A percentile compares a stretch with the other conserved stretches of the same genome.
Evolutionary conservation across 1,140 invertebrate species (phyloP).

Genomic region (Brachionus rotundiformis): DNA sequence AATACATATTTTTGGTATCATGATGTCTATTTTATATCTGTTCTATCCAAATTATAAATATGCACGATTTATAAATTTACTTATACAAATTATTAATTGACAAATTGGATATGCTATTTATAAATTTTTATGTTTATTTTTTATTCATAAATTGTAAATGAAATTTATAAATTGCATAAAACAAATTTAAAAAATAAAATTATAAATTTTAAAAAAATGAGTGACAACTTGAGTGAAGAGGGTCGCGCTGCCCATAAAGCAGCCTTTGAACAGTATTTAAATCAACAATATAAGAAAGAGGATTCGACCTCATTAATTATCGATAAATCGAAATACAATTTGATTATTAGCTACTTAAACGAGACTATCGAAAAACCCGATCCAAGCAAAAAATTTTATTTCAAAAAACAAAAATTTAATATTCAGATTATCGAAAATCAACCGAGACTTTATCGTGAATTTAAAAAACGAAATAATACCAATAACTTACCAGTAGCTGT

Average conservation of each 20-base stretch:
- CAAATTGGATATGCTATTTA: background rate
- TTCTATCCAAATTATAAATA: background rate
- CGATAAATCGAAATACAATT: background rate
- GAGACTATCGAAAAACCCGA: constrained; percentile 9
- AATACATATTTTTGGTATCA: too few relatives aligned
- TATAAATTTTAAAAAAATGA: constrained; percentile 1
- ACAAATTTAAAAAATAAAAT: background rate
- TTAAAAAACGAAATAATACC: background rate
- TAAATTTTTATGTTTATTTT: background rate
- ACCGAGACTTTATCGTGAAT: background rate
- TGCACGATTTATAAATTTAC: background rate
- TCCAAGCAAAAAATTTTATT: constrained; percentile 21
- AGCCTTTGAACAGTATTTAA: background rate
- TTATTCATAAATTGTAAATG: background rate
- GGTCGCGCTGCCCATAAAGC: background rate
- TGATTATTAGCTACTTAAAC: constrained; percentile 13
- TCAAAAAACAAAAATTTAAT: constrained; percentile 8
- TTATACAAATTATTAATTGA: background rate
- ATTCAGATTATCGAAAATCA: constrained; percentile 12
- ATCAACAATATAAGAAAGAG: background rate
- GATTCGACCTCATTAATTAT: constrained; percentile 6
- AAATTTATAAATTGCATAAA: background rate
- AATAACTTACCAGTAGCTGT: background rate
- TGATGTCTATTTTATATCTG: too few relatives aligned
- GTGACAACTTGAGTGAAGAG: background rate